These are phyloP conservation scores for Flexamia atlantica DNA, from an alignment of 2,888 invertebrate species.

Conservation along the genomic window DNA sequence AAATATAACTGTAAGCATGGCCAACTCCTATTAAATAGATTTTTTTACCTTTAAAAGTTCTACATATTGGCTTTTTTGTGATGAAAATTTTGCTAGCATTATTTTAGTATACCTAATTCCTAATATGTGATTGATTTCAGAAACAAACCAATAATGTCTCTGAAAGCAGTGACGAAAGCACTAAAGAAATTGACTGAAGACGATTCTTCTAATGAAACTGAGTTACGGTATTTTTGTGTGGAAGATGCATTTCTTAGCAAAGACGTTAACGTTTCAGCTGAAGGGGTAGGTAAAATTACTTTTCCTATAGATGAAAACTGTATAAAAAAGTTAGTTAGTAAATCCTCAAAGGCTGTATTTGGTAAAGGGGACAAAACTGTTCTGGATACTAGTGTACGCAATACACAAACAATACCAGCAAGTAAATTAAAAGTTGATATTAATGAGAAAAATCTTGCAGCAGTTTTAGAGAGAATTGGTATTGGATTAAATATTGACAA, in stretches of 20 bases:
- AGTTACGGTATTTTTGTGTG: background rate
- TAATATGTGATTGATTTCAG: background rate
- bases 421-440: slow-evolving; percentile 13
- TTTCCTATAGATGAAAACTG: background rate
- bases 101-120: too few species aligned
- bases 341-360: slow-evolving; percentile 21
- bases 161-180: background rate
- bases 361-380: slow-evolving; percentile 8
- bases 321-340: background rate
- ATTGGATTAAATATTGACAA: slow-evolving; percentile 1
- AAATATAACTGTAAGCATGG: too few species aligned
- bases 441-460: background rate
- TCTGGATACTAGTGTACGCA: background rate
- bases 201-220: background rate
- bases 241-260: slow-evolving; percentile 17
- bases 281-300: slow-evolving; percentile 1
- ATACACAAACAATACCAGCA: background rate
- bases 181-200: background rate
- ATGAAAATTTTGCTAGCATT: too few species aligned
- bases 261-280: slow-evolving; percentile 1
- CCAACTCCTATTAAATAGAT: too few species aligned
- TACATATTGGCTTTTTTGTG: too few species aligned
- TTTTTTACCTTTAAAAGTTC: too few species aligned
- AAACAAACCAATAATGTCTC: background rate
- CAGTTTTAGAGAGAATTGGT: background rate